Percentiles rank a stretch among this genome's conserved stretches.
Conservation (phyloP, 2,113 vertebrate genomes). For the Psittacus erithacus region DNA sequence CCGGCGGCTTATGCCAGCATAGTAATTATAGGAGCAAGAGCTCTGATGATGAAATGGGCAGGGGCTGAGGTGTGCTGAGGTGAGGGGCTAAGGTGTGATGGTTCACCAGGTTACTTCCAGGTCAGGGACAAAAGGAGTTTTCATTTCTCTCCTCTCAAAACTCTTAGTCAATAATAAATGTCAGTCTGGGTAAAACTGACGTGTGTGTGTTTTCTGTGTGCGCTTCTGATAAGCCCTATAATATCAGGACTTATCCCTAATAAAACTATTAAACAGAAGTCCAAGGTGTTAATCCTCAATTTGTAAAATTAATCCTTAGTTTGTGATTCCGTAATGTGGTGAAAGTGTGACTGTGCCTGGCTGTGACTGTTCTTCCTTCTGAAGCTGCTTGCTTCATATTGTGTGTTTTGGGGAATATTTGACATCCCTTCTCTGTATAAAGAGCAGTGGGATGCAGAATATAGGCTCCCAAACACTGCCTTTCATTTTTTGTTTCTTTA, state of each 20-base stretch:
- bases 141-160: constrained; percentile 24
- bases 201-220: background rate
- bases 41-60: background rate
- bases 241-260: background rate
- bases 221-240: background rate
- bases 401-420: background rate
- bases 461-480: background rate
- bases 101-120: background rate
- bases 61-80: background rate
- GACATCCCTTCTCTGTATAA: background rate
- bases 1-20: background rate
- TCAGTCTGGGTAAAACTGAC: background rate
- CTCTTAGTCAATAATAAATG: constrained; percentile 14
- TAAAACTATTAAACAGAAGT: background rate
- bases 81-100: background rate
- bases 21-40: background rate
- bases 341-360: background rate
- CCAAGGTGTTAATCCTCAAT: background rate
- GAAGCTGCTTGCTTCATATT: background rate
- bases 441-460: background rate
- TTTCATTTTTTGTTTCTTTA: background rate
- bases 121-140: background rate
- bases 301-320: background rate
- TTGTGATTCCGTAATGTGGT: background rate
- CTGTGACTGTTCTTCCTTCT: background rate